phyloP scores from a whole-genome alignment of 2,797 vertebrate species.

The Sebastolobus altivelis region DNA sequence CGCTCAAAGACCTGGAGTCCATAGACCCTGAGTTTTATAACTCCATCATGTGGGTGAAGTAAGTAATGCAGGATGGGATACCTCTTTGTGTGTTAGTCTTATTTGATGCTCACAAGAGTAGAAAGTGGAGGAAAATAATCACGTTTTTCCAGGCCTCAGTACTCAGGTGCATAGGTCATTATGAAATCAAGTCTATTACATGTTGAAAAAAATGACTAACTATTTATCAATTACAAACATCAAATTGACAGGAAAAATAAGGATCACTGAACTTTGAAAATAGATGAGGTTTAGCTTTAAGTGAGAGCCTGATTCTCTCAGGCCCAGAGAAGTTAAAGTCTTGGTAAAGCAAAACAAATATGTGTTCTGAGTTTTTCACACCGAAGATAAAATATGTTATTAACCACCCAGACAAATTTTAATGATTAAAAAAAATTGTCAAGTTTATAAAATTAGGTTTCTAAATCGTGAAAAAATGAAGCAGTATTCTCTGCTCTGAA shows the following conservation, averaged over 20 bases:
- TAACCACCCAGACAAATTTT: no score
- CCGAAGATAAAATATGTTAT: no score
- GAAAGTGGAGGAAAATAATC: neutral
- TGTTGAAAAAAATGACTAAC: neutral
- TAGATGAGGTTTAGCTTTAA: neutral
- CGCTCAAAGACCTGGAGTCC: conserved; percentile 97
- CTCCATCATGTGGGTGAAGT: conserved; percentile 99
- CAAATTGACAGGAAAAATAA: neutral
- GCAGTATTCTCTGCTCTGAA: no score
- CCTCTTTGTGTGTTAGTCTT: neutral
- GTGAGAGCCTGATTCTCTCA: neutral
- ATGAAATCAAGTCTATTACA: neutral
- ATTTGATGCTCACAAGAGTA: neutral
- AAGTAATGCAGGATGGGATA: conserved; percentile 69
- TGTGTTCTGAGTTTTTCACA: no score
- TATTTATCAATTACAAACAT: neutral
- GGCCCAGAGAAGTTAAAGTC: no score
- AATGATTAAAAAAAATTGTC: no score
- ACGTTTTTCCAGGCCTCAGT: neutral
- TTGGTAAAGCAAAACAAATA: no score
- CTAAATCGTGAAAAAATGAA: no score
- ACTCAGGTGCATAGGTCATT: neutral
- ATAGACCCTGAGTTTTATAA: conserved; percentile 98
- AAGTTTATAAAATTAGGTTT: no score
- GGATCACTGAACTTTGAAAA: neutral